Evolutionary conservation across 2,113 vertebrate genomes (phyloP), one percentile per base, ranked within the genome.

Genomic region (Panurus biarmicus): DNA sequence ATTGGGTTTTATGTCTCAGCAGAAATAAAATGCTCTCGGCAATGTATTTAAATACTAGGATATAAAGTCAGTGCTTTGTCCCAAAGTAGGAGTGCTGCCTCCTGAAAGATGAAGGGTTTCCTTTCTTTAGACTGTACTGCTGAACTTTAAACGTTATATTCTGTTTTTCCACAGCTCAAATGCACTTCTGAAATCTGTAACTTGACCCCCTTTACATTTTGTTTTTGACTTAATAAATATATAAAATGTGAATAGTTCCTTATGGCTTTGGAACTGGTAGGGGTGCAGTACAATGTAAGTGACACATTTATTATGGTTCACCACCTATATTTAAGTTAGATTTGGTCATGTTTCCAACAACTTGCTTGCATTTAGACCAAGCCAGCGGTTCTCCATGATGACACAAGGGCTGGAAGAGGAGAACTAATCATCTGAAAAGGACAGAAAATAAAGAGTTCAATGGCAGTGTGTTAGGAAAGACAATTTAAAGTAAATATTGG

Each of bases 351-450:
- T 85, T 91, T 82, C 53, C 73, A 60, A 87, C 86, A 93, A 84
- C 74, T 28, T 95, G 45, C 64, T 96, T 77, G 40, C 54, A 38
- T 71, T 89, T 85, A 44, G 44, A 76, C 51, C 54, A 70, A 89
- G 91, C 95, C 87, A 96, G 94, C 95, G 89, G 40, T 82, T 94
- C 35, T 56, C 50, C 42, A 3, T 18, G 64, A 44, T 79, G 91
- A 78, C 36, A 48, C 21, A 47, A 71, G 51, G 72, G 16, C 48
- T 87, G 56, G n/a, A 54, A 66, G 50, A 75, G 82, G 54, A 71
- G 81, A 91, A 53, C 15, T 53, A 74, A 71, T 88, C 9, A 62
- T 77, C n/a, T 40, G 69, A 48, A 71, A 92, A 78, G 26, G 40
- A 83, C 54, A 82, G 58, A 76, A 89, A 77, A 67, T 26, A 70